phyloP scores from a whole-genome alignment of 2,888 invertebrate genomes.

The Macrostomum cliftonense region DNA sequence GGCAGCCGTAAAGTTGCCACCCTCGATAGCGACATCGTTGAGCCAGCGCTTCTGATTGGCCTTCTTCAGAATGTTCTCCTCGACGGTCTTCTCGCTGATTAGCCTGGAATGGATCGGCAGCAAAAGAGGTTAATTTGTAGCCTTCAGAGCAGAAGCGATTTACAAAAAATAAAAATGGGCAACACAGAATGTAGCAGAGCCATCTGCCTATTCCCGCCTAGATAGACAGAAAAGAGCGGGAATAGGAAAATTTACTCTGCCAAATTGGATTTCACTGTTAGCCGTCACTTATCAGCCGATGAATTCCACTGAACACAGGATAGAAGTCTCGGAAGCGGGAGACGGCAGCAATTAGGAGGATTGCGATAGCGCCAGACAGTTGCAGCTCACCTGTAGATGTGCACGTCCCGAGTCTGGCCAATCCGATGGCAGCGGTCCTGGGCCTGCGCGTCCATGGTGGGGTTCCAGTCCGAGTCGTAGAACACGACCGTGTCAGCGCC shows the following conservation, averaged over 20 bases:
- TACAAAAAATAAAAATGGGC: not conserved
- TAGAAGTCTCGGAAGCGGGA: too few relatives aligned
- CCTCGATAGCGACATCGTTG: conserved; percentile 90
- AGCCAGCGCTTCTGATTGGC: conserved; percentile 91
- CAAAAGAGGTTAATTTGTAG: not conserved
- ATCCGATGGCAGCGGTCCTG: conserved; percentile 70
- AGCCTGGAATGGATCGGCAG: conserved; percentile 44
- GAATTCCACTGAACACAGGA: too few relatives aligned
- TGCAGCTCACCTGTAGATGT: conserved; percentile 58
- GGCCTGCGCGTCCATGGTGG: conserved; percentile 90
- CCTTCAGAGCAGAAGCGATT: not conserved
- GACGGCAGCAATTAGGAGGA: too few relatives aligned
- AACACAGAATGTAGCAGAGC: not conserved
- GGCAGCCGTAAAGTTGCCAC: conserved; percentile 90
- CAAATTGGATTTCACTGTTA: too few relatives aligned
- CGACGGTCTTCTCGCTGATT: conserved; percentile 85
- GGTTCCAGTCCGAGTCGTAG: conserved; percentile 99
- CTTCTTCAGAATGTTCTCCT: conserved; percentile 96
- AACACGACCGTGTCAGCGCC: conserved; percentile 98
- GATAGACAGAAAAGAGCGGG: too few relatives aligned
- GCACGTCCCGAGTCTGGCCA: conserved; percentile 94
- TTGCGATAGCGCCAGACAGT: not conserved
- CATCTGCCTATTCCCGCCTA: too few relatives aligned
- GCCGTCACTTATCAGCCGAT: too few relatives aligned
- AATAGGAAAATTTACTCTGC: too few relatives aligned